phyloP scores from a whole-genome alignment of 2,113 vertebrate species.

The Suricata suricatta region DNA sequence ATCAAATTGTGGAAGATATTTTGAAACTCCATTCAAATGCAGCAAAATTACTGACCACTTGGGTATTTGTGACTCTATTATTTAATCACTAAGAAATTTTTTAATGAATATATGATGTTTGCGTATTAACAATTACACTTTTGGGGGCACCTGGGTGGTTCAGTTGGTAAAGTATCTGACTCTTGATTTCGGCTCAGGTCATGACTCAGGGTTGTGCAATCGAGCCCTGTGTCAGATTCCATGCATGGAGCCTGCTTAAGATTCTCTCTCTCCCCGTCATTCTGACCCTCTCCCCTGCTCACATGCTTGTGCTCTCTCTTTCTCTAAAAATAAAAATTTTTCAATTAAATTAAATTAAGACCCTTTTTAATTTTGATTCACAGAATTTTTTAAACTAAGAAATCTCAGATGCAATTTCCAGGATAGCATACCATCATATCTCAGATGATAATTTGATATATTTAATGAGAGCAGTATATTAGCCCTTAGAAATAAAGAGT shows the following conservation, averaged over 20 bases:
- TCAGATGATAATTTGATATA: neutral
- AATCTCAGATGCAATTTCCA: conserved; percentile 24
- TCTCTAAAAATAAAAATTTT: no score
- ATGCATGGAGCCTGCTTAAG: no score
- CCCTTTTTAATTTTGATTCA: neutral
- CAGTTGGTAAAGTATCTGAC: no score
- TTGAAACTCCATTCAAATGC: neutral
- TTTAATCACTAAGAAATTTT: neutral
- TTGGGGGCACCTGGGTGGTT: no score
- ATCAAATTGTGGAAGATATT: neutral
- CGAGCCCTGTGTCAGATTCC: no score
- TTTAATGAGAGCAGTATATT: neutral
- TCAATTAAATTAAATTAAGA: no score
- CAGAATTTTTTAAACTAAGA: conserved; percentile 39
- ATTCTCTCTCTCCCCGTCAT: no score
- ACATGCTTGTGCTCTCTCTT: no score
- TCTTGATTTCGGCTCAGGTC: no score
- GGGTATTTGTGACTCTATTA: neutral
- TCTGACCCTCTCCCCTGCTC: no score
- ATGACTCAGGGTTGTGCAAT: no score
- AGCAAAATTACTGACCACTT: neutral
- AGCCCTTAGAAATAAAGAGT: conserved; percentile 49
- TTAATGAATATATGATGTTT: neutral
- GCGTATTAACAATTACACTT: neutral
- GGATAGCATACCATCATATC: neutral